Percentiles rank a stretch among this genome's conserved stretches.
phyloP scores from a whole-genome alignment of 2,797 vertebrate genomes.

The Loris lydekkerianus region DNA sequence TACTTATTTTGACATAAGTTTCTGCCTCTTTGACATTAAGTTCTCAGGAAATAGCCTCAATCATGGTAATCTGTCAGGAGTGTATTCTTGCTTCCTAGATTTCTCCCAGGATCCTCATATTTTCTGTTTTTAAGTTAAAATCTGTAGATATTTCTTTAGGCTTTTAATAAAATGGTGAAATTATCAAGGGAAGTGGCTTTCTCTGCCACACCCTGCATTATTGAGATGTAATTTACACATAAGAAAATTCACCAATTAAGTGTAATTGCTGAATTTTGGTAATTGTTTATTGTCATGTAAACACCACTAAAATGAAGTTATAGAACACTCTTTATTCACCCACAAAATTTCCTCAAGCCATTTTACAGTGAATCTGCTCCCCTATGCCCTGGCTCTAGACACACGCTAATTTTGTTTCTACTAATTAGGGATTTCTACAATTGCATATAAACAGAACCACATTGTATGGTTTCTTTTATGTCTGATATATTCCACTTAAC shows the following conservation, averaged over 20 bases:
- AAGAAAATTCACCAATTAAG: not conserved
- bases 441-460: not conserved
- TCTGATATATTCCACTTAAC: not conserved
- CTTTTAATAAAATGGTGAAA: not conserved
- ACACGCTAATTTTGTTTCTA: not conserved
- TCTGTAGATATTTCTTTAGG: not conserved
- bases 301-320: not conserved
- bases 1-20: not conserved
- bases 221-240: not conserved
- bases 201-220: not conserved
- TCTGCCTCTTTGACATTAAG: not conserved
- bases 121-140: not conserved
- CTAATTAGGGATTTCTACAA: not conserved
- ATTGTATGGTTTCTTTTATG: not conserved
- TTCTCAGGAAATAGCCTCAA: not conserved
- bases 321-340: not conserved
- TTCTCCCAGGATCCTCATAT: not conserved
- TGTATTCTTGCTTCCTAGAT: not conserved
- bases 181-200: not conserved
- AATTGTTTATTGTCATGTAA: not conserved
- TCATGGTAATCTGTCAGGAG: not conserved
- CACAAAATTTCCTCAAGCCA: not conserved
- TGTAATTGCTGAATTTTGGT: not conserved
- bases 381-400: not conserved
- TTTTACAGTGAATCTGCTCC: not conserved